Evolutionary conservation across 2,888 invertebrate species (phyloP).

Genomic region (Galeruca laticollis): DNA sequence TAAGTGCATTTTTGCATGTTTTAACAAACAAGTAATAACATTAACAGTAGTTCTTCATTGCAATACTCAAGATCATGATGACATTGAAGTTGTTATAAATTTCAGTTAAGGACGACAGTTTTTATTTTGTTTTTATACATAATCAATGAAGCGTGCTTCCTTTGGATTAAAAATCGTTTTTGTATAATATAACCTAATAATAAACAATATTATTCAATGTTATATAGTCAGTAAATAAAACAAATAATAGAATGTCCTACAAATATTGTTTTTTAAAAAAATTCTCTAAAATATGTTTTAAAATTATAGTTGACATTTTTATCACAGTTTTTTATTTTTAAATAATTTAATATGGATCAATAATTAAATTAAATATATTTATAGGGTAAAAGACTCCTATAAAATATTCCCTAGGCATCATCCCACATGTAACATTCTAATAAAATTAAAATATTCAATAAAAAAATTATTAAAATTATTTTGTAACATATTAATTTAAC

Average conservation of each 20-base stretch:
- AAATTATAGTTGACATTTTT: no score
- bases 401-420: no score
- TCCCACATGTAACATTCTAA: no score
- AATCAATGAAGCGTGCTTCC: conserved; percentile 29
- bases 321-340: no score
- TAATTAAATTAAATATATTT: no score
- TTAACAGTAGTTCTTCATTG: conserved; percentile 2
- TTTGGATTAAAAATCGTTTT: conserved; percentile 15
- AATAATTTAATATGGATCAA: no score
- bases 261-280: not conserved
- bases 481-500: no score
- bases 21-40: not conserved
- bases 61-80: conserved; percentile 16
- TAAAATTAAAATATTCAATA: no score
- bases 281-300: no score
- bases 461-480: no score
- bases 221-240: conserved; percentile 18
- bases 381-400: no score
- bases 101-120: conserved; percentile 25
- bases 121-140: conserved; percentile 30
- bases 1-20: not conserved
- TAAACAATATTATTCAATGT: conserved; percentile 26
- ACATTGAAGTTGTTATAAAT: conserved; percentile 32
- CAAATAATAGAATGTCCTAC: conserved; percentile 7
- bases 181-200: conserved; percentile 15